A percentile compares a stretch with the other conserved stretches of the same genome.
Conservation (phyloP, 2,888 invertebrate species). For the Caenorhabditis sp. region DNA sequence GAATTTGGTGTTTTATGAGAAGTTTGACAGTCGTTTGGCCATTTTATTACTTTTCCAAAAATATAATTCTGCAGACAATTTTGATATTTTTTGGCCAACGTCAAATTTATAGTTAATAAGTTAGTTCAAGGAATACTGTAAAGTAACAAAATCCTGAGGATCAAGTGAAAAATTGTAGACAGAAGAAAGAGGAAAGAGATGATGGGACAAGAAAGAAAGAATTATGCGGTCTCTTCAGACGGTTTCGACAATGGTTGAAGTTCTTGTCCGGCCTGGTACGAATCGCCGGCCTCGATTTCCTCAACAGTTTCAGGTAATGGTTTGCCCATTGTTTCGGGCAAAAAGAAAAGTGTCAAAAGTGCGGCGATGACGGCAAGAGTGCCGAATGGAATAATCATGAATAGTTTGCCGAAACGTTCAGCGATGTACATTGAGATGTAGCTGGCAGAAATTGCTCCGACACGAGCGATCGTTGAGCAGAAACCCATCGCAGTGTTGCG, state of each 20-base stretch:
- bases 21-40: no score
- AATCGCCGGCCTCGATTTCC: constrained; percentile 49
- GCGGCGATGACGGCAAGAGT: constrained; percentile 58
- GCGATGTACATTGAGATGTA: constrained; percentile 77
- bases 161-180: constrained; percentile 6
- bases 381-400: constrained; percentile 68
- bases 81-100: no score
- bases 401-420: constrained; percentile 59
- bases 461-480: constrained; percentile 84
- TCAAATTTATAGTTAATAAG: no score
- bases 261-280: constrained; percentile 24
- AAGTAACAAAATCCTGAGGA: no score
- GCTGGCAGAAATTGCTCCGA: constrained; percentile 86
- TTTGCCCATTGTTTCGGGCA: constrained; percentile 69
- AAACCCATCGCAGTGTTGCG: constrained; percentile 86
- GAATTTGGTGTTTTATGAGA: no score
- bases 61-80: no score
- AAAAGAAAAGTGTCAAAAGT: constrained; percentile 55
- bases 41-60: no score
- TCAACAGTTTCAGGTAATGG: constrained; percentile 66
- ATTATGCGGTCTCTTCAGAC: constrained; percentile 32
- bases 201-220: constrained; percentile 6
- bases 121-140: no score
- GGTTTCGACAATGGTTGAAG: constrained; percentile 31
- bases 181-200: constrained; percentile 12